Evolutionary conservation across 92 coral and sea anemone genomes (phyloP).

Genomic region (Ricordea florida): DNA sequence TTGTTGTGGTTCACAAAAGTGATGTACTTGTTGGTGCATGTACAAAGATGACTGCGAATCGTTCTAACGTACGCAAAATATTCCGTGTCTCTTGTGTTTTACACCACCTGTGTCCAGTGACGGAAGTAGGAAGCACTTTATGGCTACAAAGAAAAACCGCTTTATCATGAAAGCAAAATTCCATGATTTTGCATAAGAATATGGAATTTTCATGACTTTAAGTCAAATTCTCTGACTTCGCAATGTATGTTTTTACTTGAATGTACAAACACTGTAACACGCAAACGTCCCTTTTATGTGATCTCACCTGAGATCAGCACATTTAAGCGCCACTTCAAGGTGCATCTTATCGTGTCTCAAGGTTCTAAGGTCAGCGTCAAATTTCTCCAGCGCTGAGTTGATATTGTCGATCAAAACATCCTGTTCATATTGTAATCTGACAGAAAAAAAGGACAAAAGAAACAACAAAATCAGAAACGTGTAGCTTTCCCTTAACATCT

Average conservation of each 20-base stretch:
- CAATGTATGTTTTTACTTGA: not conserved
- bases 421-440: slow-evolving; percentile 91
- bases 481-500: too few species aligned
- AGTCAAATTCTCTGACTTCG: not conserved
- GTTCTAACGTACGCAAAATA: too few species aligned
- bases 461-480: too few species aligned
- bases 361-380: slow-evolving; percentile 94
- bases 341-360: slow-evolving; percentile 87
- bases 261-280: not conserved
- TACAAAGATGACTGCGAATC: too few species aligned
- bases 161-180: too few species aligned
- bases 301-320: slow-evolving; percentile 88
- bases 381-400: slow-evolving; percentile 74
- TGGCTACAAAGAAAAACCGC: too few species aligned
- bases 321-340: slow-evolving; percentile 86
- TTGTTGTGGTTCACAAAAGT: too few species aligned
- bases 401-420: slow-evolving; percentile 82
- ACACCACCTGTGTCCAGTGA: too few species aligned
- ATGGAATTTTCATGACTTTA: not conserved
- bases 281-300: not conserved
- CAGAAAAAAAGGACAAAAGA: not conserved
- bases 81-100: too few species aligned
- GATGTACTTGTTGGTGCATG: too few species aligned
- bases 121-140: too few species aligned
- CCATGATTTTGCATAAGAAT: too few species aligned